A percentile compares a stretch with the other conserved stretches of the same genome.
phyloP scores from a whole-genome alignment of 2,113 vertebrate species.

The Lepisosteus oculatus region DNA sequence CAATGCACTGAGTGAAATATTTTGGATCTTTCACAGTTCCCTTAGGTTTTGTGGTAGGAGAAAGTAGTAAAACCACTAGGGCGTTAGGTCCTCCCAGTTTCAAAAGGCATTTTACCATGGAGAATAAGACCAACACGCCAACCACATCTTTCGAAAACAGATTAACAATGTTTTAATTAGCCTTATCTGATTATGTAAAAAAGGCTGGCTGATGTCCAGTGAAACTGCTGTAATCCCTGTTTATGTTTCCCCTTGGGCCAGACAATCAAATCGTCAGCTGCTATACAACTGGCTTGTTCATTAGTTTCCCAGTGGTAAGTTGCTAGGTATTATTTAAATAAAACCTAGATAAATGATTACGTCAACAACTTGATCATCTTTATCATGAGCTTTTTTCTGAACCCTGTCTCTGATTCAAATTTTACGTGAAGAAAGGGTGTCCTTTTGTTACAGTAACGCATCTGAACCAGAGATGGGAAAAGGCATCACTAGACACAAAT shows the following conservation, averaged over 20 bases:
- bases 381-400: slow-evolving; percentile 4
- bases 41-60: neutral
- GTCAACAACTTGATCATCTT: slow-evolving; percentile 4
- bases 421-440: no score
- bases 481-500: no score
- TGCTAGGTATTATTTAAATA: neutral
- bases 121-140: neutral
- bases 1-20: neutral
- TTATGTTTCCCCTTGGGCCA: neutral
- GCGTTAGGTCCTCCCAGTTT: neutral
- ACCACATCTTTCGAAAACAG: neutral
- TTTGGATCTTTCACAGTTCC: neutral
- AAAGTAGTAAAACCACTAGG: neutral
- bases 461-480: no score
- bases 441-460: no score
- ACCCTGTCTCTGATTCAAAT: no score
- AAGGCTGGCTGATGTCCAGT: neutral
- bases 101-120: neutral
- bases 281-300: neutral
- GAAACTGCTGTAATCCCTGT: neutral
- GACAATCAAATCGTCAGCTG: neutral
- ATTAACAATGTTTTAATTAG: no score
- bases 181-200: neutral
- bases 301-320: slow-evolving; percentile 7
- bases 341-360: slow-evolving; percentile 1